Evolutionary conservation across 2,888 invertebrate species (phyloP), one percentile per base, ranked within the genome.

Genomic region (Chouioia cunea): DNA sequence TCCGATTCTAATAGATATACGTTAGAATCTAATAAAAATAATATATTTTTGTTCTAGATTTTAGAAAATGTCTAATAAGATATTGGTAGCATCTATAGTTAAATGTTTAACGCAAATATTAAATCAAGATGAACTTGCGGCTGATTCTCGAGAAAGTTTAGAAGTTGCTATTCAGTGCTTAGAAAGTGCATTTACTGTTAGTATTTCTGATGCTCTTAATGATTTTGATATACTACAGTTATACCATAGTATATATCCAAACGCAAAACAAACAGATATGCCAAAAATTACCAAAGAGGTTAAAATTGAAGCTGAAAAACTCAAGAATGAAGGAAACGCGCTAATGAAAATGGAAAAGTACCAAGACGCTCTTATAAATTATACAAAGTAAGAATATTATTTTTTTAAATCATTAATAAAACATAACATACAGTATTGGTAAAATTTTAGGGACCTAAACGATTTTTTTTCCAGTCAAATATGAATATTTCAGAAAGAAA

Each of bases 81-180:
- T 46, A 27, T 76, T 89, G 70, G 89, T 89, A 36, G 89, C 89
- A 60, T 88, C 89, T 65, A 89, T 90, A 75, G 87, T 90, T 16
- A 87, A 87, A 76, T 90, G 90, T 78, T 79, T 90, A 74, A 89
- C 88, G 74, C 86, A 87, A 73, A 89, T 90, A 76, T 84, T 90
- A 65, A 89, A 89, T 62, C 86, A 88, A 53, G 84, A 81, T 46
- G 79, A 82, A 48, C 79, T 85, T 59, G 81, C 81, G 80, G 87
- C 77, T 62, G 87, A 78, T 80, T 89, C 80, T 81, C 86, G 90
- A 70, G 96, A 96, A 85, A 94, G 94, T 83, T 88, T 97, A 62
- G 97, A 97, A 88, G 98, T 99, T 70, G 96, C 97, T 48, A 91
- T 95, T 76, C 97, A 98, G 87, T 98, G 98, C 86, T 88, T 97